Percentiles rank a stretch among this genome's conserved stretches.
phyloP scores from a whole-genome alignment of 2,113 vertebrate genomes.

The Daubentonia madagascariensis region DNA sequence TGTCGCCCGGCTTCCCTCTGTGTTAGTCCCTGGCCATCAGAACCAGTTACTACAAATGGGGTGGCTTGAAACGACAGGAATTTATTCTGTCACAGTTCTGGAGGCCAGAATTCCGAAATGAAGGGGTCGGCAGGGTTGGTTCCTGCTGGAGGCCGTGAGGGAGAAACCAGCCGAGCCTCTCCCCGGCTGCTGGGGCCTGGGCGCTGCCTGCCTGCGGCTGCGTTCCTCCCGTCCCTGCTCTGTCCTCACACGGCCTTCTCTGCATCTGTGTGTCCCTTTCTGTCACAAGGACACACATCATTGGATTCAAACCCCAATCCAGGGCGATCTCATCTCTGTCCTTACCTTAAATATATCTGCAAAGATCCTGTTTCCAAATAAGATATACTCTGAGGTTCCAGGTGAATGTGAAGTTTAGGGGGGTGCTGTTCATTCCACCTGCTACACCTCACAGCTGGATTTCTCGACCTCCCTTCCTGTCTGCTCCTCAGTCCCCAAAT shows the following conservation, averaged over 20 bases:
- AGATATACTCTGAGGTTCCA: not conserved
- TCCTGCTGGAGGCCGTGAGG: not conserved
- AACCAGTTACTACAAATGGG: accelerated
- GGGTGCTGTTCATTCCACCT: too few species aligned
- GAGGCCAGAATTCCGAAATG: not conserved
- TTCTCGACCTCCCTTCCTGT: not conserved
- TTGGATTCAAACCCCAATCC: not conserved
- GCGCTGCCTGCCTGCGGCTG: too few species aligned
- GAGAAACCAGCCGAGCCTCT: accelerated
- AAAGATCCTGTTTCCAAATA: not conserved
- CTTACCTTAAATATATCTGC: not conserved
- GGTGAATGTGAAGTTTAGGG: accelerated
- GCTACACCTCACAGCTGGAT: accelerated
- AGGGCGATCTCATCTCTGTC: not conserved
- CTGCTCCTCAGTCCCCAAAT: not conserved
- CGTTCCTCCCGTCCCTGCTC: not conserved
- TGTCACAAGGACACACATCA: not conserved
- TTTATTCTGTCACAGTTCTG: accelerated
- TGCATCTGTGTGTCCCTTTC: not conserved
- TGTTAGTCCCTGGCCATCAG: accelerated
- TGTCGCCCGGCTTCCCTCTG: not conserved
- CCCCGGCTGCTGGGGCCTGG: not conserved
- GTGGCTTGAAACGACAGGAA: not conserved
- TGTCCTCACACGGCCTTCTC: accelerated
- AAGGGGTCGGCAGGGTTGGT: too few species aligned